Evolutionary conservation across 2,113 vertebrate genomes (phyloP).

Genomic region (Pedionomus torquatus): DNA sequence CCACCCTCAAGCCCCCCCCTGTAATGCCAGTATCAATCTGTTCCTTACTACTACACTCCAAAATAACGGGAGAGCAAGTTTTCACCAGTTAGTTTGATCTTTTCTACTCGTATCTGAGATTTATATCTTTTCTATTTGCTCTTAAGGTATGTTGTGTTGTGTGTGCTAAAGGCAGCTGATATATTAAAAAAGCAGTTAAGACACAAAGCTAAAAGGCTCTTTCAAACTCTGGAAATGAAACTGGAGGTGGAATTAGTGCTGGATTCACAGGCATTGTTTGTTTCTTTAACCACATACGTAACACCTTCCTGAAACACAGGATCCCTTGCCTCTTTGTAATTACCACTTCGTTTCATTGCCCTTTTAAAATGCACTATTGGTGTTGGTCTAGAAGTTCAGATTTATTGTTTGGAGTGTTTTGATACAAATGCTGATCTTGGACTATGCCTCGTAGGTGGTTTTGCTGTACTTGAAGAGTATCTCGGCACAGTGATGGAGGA

Average conservation of each 20-base stretch:
- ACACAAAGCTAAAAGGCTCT: not conserved
- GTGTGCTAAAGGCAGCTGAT: not conserved
- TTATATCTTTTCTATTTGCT: not conserved
- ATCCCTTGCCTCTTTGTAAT: not conserved
- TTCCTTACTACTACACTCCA: not conserved
- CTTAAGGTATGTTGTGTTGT: constrained; percentile 1
- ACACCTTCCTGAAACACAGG: not conserved
- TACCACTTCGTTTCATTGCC: not conserved
- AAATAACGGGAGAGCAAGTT: constrained; percentile 9
- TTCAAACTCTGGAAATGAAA: not conserved
- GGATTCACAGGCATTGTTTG: constrained; percentile 3
- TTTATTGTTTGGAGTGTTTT: not conserved
- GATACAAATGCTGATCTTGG: not conserved
- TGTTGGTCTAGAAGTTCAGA: not conserved
- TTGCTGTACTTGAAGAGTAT: not conserved
- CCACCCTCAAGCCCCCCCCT: not conserved
- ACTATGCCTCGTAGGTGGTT: not conserved
- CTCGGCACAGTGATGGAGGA: constrained; percentile 47
- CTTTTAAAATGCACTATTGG: not conserved
- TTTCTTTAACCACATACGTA: not conserved
- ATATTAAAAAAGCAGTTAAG: not conserved
- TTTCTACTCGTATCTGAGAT: not conserved
- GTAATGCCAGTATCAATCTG: constrained; percentile 1
- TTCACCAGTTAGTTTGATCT: not conserved
- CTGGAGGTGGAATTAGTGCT: constrained; percentile 9